Evolutionary conservation across 2,797 vertebrate genomes (phyloP).

Genomic region (Euphonia xanthogaster): DNA sequence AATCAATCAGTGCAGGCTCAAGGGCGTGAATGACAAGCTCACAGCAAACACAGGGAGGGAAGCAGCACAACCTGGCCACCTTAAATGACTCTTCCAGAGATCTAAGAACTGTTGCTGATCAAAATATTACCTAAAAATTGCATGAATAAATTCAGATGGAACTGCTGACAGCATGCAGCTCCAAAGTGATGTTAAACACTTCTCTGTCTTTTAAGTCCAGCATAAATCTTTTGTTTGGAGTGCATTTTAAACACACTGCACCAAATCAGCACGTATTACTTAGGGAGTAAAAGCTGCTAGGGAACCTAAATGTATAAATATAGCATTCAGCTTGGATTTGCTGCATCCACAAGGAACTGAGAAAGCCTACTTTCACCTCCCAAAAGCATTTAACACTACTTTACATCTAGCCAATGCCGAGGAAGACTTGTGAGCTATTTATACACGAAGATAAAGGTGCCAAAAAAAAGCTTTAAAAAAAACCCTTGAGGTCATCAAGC

Average conservation of each 20-base stretch:
- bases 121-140: neutral
- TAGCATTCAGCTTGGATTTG: neutral
- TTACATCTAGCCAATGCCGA: neutral
- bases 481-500: neutral
- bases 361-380: slow-evolving; percentile 5
- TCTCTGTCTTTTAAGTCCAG: neutral
- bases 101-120: neutral
- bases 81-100: neutral
- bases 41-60: neutral
- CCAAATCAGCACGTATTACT: neutral
- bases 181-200: neutral
- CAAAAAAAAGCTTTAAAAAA: neutral
- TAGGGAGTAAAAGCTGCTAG: neutral
- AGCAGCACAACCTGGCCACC: neutral
- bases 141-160: neutral
- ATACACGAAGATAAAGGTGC: neutral
- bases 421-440: slow-evolving; percentile 39
- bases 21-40: neutral
- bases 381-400: slow-evolving; percentile 26
- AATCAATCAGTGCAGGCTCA: neutral
- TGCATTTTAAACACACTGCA: neutral
- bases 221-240: neutral
- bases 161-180: neutral
- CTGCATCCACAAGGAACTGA: neutral
- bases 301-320: neutral